Evolutionary conservation across 1,140 invertebrate genomes (phyloP).

Genomic region (Drosophila pseudoananassae): DNA sequence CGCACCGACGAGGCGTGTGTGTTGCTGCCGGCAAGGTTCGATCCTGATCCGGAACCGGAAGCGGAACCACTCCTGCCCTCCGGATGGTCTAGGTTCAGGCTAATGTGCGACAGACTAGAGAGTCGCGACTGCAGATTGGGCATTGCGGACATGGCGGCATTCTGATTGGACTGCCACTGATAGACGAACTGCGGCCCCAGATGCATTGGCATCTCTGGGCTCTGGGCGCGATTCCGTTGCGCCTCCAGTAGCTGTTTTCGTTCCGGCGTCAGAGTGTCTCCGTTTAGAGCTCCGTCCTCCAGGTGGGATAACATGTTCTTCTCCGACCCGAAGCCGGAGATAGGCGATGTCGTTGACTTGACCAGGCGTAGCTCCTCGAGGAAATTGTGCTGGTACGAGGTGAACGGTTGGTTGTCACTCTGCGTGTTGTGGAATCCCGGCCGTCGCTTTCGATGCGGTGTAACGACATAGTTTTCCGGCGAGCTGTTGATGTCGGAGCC

Average conservation of each 20-base stretch:
- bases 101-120: slow-evolving; percentile 72
- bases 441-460: slow-evolving; percentile 91
- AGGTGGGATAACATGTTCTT: slow-evolving; percentile 71
- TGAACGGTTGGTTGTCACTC: slow-evolving; percentile 93
- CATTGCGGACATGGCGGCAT: slow-evolving; percentile 66
- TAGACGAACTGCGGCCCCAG: slow-evolving; percentile 74
- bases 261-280: slow-evolving; percentile 64
- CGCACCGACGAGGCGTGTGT: slow-evolving; percentile 85
- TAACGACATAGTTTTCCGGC: slow-evolving; percentile 91
- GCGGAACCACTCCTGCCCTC: slow-evolving; percentile 53
- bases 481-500: slow-evolving; percentile 88
- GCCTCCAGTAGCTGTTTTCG: slow-evolving; percentile 60
- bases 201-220: slow-evolving; percentile 70
- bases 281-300: slow-evolving; percentile 62
- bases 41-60: slow-evolving; percentile 55
- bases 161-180: slow-evolving; percentile 81
- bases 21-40: slow-evolving; percentile 56
- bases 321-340: slow-evolving; percentile 72
- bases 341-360: slow-evolving; percentile 80
- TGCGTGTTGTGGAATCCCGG: slow-evolving; percentile 94
- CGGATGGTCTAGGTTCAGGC: slow-evolving; percentile 59
- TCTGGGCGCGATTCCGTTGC: slow-evolving; percentile 67
- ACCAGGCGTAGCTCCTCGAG: slow-evolving; percentile 86
- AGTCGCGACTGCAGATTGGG: slow-evolving; percentile 76
- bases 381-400: slow-evolving; percentile 90